Base-by-base conservation (phyloP, 2,888 invertebrate species). In the Scotopteryx bipunctaria region DNA sequence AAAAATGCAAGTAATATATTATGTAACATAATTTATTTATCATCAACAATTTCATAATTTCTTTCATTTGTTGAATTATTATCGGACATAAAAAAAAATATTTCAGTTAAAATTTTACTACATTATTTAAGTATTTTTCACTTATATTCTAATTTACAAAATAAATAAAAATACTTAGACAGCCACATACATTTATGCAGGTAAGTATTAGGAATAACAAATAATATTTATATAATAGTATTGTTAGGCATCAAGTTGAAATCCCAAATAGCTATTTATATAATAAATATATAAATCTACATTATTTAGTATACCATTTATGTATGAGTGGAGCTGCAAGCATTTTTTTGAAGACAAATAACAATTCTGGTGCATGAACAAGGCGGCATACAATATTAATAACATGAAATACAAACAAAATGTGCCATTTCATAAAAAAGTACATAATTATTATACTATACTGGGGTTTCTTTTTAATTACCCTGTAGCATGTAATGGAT, bases 1-100 rank as follows among this genome's bases (percentile, higher is more conserved):
- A 33, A 36, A 51, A 35, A 53, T 47, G 2, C 19, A 6, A 15
- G 4, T 11, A 47, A 4, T 35, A 21, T 44, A 40, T 11, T 50
- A 50, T 6, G 19, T 23, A 32, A 42, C 15, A 23, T 33, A 57
- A 46, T 66, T 71, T 47, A 69, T 81, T 81, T 81, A 80, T 77
- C 81, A 66, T 70, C 71, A 83, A 82, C 82, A 83, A 62, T 74
- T 81, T 71, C 72, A 23, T 31, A 32, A 14, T 31, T 31, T 17
- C 17, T 17, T 32, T 14, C 14, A 16, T 19, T 2, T 16, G 3
- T 42, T n/a, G 25, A n/a, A n/a, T n/a, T n/a, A n/a, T n/a, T n/a
- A n/a, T n/a, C n/a, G 13, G 14, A 23, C 21, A 21, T 33, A 6
- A 5, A 32, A 21, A 42, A 32, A n/a, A n/a, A n/a, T n/a, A 31